Percentiles rank a stretch among this genome's conserved stretches.
phyloP scores from a whole-genome alignment of 2,888 invertebrate species.

The Brachyptera risi region DNA sequence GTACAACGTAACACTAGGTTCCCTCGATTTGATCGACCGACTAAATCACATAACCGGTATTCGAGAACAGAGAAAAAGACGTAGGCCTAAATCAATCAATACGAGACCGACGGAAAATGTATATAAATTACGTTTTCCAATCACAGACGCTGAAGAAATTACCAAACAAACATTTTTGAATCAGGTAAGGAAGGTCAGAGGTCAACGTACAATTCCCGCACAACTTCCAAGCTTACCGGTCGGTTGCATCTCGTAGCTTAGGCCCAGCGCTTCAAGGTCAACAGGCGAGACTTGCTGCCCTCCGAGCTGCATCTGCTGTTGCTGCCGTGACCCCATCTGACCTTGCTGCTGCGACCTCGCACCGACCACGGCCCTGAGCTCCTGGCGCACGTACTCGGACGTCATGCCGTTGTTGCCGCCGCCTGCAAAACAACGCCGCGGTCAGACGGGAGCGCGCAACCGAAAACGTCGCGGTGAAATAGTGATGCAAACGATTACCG shows the following conservation, averaged over 20 bases:
- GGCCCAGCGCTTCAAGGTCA: constrained; percentile 65
- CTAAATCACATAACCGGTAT: too few relatives aligned
- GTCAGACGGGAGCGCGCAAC: too few relatives aligned
- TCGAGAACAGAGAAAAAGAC: too few relatives aligned
- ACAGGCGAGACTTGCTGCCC: constrained; percentile 51
- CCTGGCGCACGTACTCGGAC: constrained; percentile 88
- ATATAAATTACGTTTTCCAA: too few relatives aligned
- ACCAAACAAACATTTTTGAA: too few relatives aligned
- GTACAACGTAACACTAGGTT: neutral
- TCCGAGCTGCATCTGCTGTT: too few relatives aligned
- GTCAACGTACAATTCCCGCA: neutral
- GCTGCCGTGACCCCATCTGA: constrained; percentile 43
- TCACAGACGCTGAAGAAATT: too few relatives aligned
- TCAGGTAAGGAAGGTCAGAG: neutral
- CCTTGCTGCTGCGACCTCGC: constrained; percentile 65
- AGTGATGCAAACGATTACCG: too few relatives aligned
- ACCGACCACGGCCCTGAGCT: constrained; percentile 82
- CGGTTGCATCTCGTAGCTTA: constrained; percentile 47
- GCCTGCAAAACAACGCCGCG: too few relatives aligned
- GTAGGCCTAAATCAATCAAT: too few relatives aligned
- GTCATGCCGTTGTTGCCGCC: constrained; percentile 35
- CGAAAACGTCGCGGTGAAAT: too few relatives aligned
- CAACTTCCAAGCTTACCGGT: constrained; percentile 30
- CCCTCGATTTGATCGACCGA: neutral
- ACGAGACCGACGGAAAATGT: too few relatives aligned